Base-by-base conservation (phyloP, 2,888 invertebrate genomes). In the Himalopsyche japonica region DNA sequence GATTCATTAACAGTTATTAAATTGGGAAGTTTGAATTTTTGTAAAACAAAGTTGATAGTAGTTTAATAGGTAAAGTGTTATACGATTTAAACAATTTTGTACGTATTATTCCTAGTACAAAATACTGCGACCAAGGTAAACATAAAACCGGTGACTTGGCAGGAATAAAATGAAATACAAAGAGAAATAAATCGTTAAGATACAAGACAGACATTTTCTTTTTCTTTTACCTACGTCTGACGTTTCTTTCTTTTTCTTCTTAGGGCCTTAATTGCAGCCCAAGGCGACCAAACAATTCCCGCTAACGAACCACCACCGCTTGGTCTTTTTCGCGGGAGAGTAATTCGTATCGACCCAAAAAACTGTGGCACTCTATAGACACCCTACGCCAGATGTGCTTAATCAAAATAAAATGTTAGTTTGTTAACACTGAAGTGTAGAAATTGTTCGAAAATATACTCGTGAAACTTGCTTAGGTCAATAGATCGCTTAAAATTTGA, bases 211-310 rank as follows among this genome's bases (percentile, higher is more conserved):
- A 70, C 27, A 70, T 70, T 70, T 70, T 70, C 70, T 70, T 70
- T 70, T 70, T 70, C 27, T 70, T 70, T 27, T 70, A 70, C 70
- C 70, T 70, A 27, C 70, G 70, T 70, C 70, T 70, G 27, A 70
- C 70, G 70, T 70, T 70, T 70, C 30, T 70, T 70, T 70, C 70
- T 70, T 70, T 70, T 70, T 70, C 70, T 70, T 70, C 70, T 70
- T 70, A 70, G 70, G 27, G 27, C 70, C 70, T 70, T 70, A 70
- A 70, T 70, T 70, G 70, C 70, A 70, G 70, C 70, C 70, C 70
- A 70, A 70, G 70, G 70, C 70, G 70, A 70, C 70, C 70, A 70
- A 70, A 70, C 70, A 70, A 70, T 70, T 70, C 70, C 70, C 70
- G 70, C 70, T 70, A 70, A 70, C 70, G 70, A 70, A 70, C 70